Conservation (phyloP, 64 coral and sea anemone genomes). For the Catalaphyllia jardinei region DNA sequence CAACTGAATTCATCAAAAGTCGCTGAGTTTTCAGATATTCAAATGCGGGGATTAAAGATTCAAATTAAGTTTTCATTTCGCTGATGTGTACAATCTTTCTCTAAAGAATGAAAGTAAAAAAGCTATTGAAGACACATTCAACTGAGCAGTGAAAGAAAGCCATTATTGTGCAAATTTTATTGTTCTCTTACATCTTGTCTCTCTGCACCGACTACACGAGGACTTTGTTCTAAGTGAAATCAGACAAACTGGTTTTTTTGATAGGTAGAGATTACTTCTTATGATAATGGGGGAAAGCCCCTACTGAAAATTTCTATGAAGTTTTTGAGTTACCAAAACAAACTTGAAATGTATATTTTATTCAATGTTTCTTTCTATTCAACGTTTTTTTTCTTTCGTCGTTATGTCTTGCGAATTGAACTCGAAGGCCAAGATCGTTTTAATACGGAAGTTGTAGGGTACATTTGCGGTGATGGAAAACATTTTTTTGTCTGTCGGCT, state of each 20-base stretch:
- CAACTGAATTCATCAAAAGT: background rate
- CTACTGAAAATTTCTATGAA: background rate
- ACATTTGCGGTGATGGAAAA: too few species aligned
- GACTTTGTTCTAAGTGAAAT: background rate
- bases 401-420: background rate
- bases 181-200: background rate
- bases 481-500: too few species aligned
- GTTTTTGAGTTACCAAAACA: background rate
- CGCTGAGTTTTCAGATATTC: background rate
- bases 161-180: background rate
- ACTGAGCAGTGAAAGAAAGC: background rate
- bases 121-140: background rate
- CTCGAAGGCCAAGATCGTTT: too few species aligned
- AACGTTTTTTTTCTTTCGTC: too few species aligned
- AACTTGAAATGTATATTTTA: background rate
- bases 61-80: too few species aligned
- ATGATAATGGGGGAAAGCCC: background rate
- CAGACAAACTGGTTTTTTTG: background rate
- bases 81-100: too few species aligned
- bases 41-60: too few species aligned
- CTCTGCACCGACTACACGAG: background rate
- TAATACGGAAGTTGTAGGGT: too few species aligned
- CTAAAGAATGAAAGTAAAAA: background rate
- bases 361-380: background rate
- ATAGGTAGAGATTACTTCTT: background rate